Conservation (phyloP, 2,888 invertebrate genomes). For the Azorinus chamasolen region DNA sequence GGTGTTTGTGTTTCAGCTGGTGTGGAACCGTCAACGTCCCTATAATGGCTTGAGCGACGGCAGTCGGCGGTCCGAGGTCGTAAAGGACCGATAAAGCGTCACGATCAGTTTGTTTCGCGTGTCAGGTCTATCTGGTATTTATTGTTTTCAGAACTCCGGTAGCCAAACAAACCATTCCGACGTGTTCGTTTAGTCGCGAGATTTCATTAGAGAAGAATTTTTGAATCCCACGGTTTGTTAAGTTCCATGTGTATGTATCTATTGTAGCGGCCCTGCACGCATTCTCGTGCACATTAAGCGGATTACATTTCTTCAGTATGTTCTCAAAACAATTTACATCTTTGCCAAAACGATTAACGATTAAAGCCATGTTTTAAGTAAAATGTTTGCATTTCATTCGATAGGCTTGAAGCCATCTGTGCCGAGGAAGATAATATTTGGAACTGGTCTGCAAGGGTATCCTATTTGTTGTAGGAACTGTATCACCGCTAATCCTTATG, state of each 20-base stretch:
- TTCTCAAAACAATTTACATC: slow-evolving; percentile 2
- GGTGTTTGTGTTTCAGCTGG: too few species aligned
- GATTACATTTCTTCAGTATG: slow-evolving; percentile 6
- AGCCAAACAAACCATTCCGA: slow-evolving; percentile 9
- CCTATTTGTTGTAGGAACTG: slow-evolving; percentile 4
- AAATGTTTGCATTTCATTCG: slow-evolving; percentile 8
- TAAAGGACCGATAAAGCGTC: slow-evolving; percentile 38
- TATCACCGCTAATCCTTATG: too few species aligned
- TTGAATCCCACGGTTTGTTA: slow-evolving; percentile 52
- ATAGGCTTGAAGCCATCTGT: slow-evolving; percentile 13
- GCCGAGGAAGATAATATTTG: background rate
- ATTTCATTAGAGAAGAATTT: slow-evolving; percentile 40
- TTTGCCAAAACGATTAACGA: background rate
- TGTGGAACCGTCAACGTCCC: too few species aligned
- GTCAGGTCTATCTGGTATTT: slow-evolving; percentile 11
- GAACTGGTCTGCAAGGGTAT: slow-evolving; percentile 15
- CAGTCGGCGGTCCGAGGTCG: background rate
- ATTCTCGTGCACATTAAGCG: background rate
- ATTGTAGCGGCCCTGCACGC: background rate
- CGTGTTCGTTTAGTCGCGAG: slow-evolving; percentile 17
- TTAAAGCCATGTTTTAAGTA: background rate
- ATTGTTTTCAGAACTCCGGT: background rate
- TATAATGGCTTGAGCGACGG: too few species aligned
- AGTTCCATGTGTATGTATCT: slow-evolving; percentile 2
- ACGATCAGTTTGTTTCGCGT: slow-evolving; percentile 36